A percentile compares a stretch with the other conserved stretches of the same genome.
Conservation (phyloP, 2,888 invertebrate genomes). For the Heliconius erato region DNA sequence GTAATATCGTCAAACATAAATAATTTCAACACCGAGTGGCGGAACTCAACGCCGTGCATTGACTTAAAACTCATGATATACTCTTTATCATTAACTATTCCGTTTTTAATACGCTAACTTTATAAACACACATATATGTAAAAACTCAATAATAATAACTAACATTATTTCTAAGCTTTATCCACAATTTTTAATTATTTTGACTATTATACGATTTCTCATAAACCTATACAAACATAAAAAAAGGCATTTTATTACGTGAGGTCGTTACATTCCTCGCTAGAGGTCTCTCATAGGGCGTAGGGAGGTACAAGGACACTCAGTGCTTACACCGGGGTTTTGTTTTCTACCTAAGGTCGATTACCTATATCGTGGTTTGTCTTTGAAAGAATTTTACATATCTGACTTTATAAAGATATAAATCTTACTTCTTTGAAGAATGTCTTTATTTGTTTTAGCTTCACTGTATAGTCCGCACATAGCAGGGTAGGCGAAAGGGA, state of each 20-base stretch:
- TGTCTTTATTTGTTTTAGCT: too few relatives aligned
- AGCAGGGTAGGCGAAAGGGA: too few relatives aligned
- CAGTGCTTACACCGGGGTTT: neutral
- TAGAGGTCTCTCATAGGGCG: constrained; percentile 27
- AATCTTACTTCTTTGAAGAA: neutral
- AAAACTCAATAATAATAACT: neutral
- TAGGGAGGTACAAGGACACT: constrained; percentile 29
- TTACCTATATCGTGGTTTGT: constrained; percentile 1
- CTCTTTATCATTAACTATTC: neutral
- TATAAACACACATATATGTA: too few relatives aligned
- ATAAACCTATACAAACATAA: neutral
- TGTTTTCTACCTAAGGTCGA: constrained; percentile 1
- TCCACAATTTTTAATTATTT: too few relatives aligned
- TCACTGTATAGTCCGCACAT: too few relatives aligned
- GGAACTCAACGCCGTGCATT: neutral
- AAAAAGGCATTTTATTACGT: neutral
- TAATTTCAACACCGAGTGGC: neutral
- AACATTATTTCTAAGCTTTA: too few relatives aligned
- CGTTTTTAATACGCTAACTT: neutral
- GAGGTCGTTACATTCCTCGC: constrained; percentile 14
- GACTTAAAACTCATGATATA: neutral
- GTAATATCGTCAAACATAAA: too few relatives aligned
- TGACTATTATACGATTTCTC: too few relatives aligned
- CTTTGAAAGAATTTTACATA: neutral
- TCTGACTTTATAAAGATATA: neutral